phyloP scores from a whole-genome alignment of 2,113 vertebrate species.

The Notarius lentiginosus region DNA sequence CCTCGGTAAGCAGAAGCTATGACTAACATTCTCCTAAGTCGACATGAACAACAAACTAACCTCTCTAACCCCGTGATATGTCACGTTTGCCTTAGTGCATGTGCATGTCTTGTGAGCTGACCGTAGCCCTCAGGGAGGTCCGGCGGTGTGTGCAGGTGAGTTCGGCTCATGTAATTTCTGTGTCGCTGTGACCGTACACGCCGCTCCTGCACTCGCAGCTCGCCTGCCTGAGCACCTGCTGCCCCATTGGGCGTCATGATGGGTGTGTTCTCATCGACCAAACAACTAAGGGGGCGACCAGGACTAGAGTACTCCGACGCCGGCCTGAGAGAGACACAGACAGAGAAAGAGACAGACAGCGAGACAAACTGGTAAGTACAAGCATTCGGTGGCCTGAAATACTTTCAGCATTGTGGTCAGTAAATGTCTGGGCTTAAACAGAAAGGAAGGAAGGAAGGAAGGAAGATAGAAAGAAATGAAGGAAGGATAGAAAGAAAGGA shows the following conservation, averaged over 20 bases:
- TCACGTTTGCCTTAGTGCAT: background rate
- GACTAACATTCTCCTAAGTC: background rate
- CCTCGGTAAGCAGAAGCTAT: background rate
- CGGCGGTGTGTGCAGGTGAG: slow-evolving; percentile 94
- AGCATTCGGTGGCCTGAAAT: background rate
- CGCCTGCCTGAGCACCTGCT: slow-evolving; percentile 75
- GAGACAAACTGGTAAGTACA: background rate
- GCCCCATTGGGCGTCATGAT: slow-evolving; percentile 88
- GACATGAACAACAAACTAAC: background rate
- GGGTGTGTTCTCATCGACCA: slow-evolving; percentile 95
- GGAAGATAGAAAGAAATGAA: background rate
- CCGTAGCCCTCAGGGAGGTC: slow-evolving; percentile 97
- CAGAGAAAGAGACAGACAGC: background rate
- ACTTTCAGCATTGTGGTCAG: background rate
- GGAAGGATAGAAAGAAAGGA: too few relatives aligned
- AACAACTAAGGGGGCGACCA: slow-evolving; percentile 92
- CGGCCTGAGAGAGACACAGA: slow-evolving; percentile 71
- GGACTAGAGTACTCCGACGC: slow-evolving; percentile 97
- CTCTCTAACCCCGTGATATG: background rate
- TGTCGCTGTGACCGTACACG: slow-evolving; percentile 93
- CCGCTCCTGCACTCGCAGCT: slow-evolving; percentile 87
- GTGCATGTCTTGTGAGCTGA: slow-evolving; percentile 61
- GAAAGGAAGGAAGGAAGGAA: background rate
- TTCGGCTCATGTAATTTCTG: slow-evolving; percentile 99
- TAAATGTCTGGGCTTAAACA: background rate